Base-by-base conservation (phyloP, 2,888 invertebrate genomes). In the Dimorphilus gyrociliatus region DNA sequence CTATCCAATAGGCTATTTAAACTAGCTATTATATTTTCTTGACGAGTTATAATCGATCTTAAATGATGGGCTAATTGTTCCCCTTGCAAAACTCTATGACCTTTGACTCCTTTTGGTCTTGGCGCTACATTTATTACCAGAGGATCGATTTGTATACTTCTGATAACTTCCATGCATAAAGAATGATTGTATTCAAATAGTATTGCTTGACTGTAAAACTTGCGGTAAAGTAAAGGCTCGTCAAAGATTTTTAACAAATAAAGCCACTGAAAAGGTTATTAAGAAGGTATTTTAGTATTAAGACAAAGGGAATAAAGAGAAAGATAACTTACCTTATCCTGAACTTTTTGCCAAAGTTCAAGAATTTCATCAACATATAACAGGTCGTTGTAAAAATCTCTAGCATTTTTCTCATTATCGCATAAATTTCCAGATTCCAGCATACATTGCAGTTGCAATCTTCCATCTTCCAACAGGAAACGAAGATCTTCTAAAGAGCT, bases 181-280 rank as follows among this genome's bases (percentile, higher is more conserved):
- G 37, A 41, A 35, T 58, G 51, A 18, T 52, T 41, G 6, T 36
- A 34, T 36, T 55, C 51, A 50, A 58, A 59, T 32, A 44, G 48
- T 6, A 35, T 31, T 16, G 47, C 46, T 12, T 46, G 48, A 15
- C 39, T 33, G 16, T 44, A 37, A 29, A 54, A 42, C 29, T 44
- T 47, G 26, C 41, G 43, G 32, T 46, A 53, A 25, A 53, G 30
- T 18, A 49, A 47, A 18, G 53, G 41, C 31, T 47, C 45, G 32
- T 58, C 59, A 49, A 59, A 59, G 14, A 58, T 45, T 39, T 57
- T 57, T 40, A 58, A 38, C 25, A 59, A 43, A 33, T 53, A 59
- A 37, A 56, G 38, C 59, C 59, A 59, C 55, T 57, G 46, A 21
- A 45, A 44, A 15, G 25, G 25, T 16, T 25, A n/a, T 4, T n/a